Base-by-base conservation (phyloP, 2,888 invertebrate genomes). In the Orthonevra nobilis region DNA sequence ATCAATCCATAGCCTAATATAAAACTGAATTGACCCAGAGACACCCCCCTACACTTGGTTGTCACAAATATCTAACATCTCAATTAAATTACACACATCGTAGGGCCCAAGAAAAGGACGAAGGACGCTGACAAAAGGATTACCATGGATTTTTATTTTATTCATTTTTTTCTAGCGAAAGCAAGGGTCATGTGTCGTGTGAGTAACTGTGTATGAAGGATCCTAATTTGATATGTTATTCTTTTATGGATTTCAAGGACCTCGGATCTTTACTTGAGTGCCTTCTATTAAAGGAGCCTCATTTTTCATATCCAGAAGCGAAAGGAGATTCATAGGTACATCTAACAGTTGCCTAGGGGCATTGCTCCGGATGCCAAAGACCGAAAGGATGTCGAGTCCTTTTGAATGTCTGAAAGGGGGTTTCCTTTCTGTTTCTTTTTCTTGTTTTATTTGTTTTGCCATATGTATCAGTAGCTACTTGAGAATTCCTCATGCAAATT, bases 61-160 rank as follows among this genome's bases (percentile, higher is more conserved):
- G 54, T 48, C 73, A 73, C 66, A 66, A 54, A 66, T 69, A 69
- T 52, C 66, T 66, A 66, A 60, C 73, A 38, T 61, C 79, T 79
- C 73, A 79, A 79, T 79, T 79, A 73, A 79, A 79, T 73, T 72
- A 66, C 48, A 54, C 32, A 73, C 60, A 66, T 64, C 28, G 46
- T n/a, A 46, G 20, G 26, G 23, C 2, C n/a, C n/a, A n/a, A n/a
- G 32, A 14, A 5, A 23, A 26, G 48, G 36, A 58, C 36, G 36
- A 23, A 56, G 58, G 46, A 40, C 36, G 15, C 12, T 17, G 34
- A 69, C 64, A 64, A 48, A 69, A 60, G 60, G 64, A 72, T 70
- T 75, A 56, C 48, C n/a, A n/a, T n/a, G n/a, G n/a, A n/a, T n/a
- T n/a, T n/a, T n/a, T n/a, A n/a, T n/a, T n/a, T n/a, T n/a, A n/a